These are phyloP conservation scores for Vidua macroura DNA, from an alignment of 2,113 vertebrate genomes.

Conservation along the genomic window DNA sequence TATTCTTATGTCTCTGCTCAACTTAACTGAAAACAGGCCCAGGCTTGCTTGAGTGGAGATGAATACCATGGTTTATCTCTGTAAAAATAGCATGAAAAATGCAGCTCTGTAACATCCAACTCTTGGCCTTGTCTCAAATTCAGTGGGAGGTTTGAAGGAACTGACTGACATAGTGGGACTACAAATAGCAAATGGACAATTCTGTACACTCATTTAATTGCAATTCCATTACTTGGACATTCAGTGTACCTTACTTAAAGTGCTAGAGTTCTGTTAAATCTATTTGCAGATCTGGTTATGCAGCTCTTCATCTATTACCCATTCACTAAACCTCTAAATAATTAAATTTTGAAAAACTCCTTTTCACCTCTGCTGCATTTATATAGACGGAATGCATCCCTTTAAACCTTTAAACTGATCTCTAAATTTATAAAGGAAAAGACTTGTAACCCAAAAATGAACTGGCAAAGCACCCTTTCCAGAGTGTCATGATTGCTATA, in stretches of 20 bases:
- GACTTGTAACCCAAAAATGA: not conserved
- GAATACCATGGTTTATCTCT: not conserved
- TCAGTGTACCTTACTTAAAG: not conserved
- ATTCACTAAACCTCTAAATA: not conserved
- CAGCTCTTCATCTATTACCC: not conserved
- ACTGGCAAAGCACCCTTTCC: not conserved
- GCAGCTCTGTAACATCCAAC: not conserved
- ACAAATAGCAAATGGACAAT: not conserved
- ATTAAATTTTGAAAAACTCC: not conserved
- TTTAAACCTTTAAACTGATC: not conserved
- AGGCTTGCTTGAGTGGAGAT: not conserved
- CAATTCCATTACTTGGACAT: not conserved
- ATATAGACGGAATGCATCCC: not conserved
- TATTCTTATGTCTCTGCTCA: not conserved
- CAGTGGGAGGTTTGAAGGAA: not conserved
- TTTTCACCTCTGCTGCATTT: not conserved
- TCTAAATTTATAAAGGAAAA: not conserved
- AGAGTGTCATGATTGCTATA: not conserved
- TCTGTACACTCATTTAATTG: not conserved
- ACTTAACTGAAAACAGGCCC: not conserved
- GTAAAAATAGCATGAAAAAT: not conserved
- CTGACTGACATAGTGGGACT: not conserved
- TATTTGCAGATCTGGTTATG: not conserved
- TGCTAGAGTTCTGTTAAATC: not conserved
- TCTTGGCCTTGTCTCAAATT: not conserved